These are phyloP conservation scores for Triplophysa yarkandensis DNA, from an alignment of 2,797 vertebrate genomes.

Conservation along the genomic window DNA sequence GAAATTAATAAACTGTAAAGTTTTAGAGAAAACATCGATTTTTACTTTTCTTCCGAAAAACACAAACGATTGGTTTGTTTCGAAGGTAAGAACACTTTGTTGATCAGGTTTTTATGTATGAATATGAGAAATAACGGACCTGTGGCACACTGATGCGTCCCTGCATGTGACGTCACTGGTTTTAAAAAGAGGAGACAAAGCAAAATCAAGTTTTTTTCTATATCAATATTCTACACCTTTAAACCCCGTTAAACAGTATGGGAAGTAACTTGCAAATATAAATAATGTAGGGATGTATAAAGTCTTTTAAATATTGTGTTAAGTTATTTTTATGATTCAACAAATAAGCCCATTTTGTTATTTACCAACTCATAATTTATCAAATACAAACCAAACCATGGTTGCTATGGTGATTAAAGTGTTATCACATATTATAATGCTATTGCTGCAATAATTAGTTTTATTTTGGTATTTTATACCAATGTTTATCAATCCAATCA, in stretches of 20 bases:
- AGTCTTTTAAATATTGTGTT: too few species aligned
- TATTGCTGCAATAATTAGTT: too few species aligned
- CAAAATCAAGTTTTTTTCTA: neutral
- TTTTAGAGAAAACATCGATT: slow-evolving; percentile 1
- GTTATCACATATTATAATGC: too few species aligned
- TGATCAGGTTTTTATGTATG: neutral
- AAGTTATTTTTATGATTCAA: too few species aligned
- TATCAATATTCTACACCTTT: too few species aligned
- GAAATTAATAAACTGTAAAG: neutral
- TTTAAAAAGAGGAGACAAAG: neutral
- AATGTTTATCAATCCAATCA: too few species aligned
- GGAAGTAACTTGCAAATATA: neutral
- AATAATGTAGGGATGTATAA: too few species aligned
- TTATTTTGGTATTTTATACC: too few species aligned
- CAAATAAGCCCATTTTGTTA: too few species aligned
- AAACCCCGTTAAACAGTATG: neutral
- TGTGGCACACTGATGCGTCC: neutral
- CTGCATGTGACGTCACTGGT: neutral
- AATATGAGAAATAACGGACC: neutral
- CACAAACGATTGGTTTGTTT: neutral
- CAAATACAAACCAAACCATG: too few species aligned
- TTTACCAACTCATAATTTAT: too few species aligned
- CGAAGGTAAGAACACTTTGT: slow-evolving; percentile 17
- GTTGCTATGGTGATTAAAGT: too few species aligned
- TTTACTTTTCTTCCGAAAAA: neutral